phyloP scores from a whole-genome alignment of 2,888 invertebrate genomes.

The Priocnemis perturbator region DNA sequence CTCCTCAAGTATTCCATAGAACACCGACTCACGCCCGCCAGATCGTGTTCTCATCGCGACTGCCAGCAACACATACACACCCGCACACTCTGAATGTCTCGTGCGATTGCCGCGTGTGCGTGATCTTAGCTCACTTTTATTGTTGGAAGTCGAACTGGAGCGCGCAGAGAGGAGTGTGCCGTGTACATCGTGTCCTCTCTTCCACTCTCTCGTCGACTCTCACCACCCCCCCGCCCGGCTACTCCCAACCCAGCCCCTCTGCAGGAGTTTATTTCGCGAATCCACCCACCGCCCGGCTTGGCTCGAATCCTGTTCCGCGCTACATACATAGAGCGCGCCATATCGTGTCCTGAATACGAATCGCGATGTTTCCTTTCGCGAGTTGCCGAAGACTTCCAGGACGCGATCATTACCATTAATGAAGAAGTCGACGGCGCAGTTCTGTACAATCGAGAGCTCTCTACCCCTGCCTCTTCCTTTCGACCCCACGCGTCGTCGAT shows the following conservation, averaged over 20 bases:
- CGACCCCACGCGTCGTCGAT: constrained; percentile 3
- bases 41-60: neutral
- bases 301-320: constrained; percentile 38
- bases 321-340: constrained; percentile 42
- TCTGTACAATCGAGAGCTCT: constrained; percentile 11
- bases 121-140: constrained; percentile 61
- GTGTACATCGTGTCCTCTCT: constrained; percentile 8
- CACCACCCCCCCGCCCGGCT: constrained; percentile 7
- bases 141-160: constrained; percentile 56
- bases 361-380: constrained; percentile 63
- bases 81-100: constrained; percentile 10
- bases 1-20: constrained; percentile 23
- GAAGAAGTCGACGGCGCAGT: constrained; percentile 55
- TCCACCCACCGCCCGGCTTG: constrained; percentile 45
- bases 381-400: constrained; percentile 52
- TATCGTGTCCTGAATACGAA: constrained; percentile 68
- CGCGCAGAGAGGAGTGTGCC: constrained; percentile 43
- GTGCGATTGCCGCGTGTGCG: constrained; percentile 28
- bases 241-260: constrained; percentile 6
- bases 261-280: constrained; percentile 63
- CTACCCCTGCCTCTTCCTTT: constrained; percentile 17
- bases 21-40: neutral
- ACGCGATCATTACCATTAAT: constrained; percentile 70
- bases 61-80: constrained; percentile 1
- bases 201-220: constrained; percentile 23